Evolutionary conservation across 2,888 invertebrate species (phyloP).

Genomic region (Pediacus dermestoides): DNA sequence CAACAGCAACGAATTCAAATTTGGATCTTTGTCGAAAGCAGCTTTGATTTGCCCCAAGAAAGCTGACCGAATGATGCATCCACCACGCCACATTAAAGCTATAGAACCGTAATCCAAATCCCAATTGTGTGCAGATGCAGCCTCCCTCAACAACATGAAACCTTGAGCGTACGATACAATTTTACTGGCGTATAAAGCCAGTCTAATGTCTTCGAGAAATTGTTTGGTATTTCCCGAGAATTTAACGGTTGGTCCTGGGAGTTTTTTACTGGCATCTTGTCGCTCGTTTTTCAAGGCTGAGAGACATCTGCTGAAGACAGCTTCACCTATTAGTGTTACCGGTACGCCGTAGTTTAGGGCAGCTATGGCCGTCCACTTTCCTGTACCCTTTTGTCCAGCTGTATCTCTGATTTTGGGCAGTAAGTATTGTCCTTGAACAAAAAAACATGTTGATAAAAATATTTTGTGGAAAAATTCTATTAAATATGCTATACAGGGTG

Average conservation of each 20-base stretch:
- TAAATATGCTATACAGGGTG: too few relatives aligned
- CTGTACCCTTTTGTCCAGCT: conserved; percentile 98
- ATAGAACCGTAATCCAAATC: conserved; percentile 96
- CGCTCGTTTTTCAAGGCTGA: conserved; percentile 90
- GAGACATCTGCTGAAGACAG: conserved; percentile 94
- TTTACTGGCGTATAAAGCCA: conserved; percentile 95
- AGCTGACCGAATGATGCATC: conserved; percentile 93
- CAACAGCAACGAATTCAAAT: conserved; percentile 80
- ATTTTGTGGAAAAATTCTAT: too few relatives aligned
- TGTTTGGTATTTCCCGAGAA: conserved; percentile 70
- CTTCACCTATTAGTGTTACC: conserved; percentile 96
- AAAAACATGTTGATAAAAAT: neutral
- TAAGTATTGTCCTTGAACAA: conserved; percentile 63
- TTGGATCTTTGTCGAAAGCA: conserved; percentile 87
- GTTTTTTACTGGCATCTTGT: conserved; percentile 70
- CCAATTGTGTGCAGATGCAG: conserved; percentile 89
- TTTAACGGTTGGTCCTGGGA: conserved; percentile 65
- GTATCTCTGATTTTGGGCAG: conserved; percentile 92
- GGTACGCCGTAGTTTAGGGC: conserved; percentile 95
- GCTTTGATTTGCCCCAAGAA: conserved; percentile 89
- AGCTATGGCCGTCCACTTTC: conserved; percentile 98
- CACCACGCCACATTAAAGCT: conserved; percentile 99
- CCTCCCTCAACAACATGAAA: conserved; percentile 91
- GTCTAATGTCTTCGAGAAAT: conserved; percentile 79
- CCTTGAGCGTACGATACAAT: conserved; percentile 99